phyloP scores from a whole-genome alignment of 1,140 invertebrate species.

The Ceratosolen solmsi region DNA sequence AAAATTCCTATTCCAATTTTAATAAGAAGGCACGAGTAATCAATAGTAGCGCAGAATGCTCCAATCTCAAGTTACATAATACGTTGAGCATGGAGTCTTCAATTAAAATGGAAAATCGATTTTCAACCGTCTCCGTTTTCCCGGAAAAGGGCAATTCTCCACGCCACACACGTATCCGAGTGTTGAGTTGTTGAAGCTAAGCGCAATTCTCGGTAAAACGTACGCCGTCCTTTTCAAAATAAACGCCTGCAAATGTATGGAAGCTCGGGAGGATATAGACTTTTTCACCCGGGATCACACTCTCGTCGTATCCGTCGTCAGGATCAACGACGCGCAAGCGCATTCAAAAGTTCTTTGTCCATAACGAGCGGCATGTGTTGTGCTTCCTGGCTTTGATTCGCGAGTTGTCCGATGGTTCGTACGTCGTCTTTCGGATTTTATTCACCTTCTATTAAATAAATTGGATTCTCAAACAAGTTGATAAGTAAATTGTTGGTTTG shows the following conservation, averaged over 20 bases:
- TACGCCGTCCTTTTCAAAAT: background rate
- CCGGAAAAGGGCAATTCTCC: background rate
- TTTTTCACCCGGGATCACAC: background rate
- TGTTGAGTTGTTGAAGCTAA: background rate
- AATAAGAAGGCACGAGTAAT: background rate
- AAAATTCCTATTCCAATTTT: background rate
- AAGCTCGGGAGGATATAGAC: background rate
- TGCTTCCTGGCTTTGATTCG: background rate
- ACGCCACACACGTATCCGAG: background rate
- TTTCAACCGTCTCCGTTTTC: background rate
- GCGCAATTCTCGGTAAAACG: too few relatives aligned
- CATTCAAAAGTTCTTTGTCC: background rate
- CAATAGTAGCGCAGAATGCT: background rate
- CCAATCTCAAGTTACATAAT: background rate
- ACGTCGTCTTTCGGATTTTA: background rate
- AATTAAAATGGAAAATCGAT: conserved; percentile 16
- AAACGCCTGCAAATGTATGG: background rate
- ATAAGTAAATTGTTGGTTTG: background rate
- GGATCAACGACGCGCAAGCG: background rate
- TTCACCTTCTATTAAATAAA: background rate
- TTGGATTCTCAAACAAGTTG: background rate
- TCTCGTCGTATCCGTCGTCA: background rate
- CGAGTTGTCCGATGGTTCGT: too few relatives aligned
- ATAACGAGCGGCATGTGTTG: background rate
- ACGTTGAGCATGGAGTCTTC: background rate